Evolutionary conservation across 2,888 invertebrate species (phyloP).

Genomic region (Abrostola tripartita): DNA sequence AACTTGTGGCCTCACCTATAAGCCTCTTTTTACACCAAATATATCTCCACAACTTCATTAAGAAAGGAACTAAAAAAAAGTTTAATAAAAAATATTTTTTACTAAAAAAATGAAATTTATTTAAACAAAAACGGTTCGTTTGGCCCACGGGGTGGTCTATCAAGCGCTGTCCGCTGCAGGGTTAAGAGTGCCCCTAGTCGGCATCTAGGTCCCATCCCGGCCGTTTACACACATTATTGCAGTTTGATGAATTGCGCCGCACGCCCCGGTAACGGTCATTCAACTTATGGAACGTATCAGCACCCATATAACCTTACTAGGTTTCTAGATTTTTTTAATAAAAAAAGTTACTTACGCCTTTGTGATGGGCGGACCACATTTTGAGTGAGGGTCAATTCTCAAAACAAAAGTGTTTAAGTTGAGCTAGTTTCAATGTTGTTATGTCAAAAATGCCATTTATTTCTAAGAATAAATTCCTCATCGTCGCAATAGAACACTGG

Average conservation of each 20-base stretch:
- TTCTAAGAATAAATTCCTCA: no score
- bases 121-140: not conserved
- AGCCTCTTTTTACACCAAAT: not conserved
- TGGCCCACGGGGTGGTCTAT: conserved; percentile 57
- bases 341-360: not conserved
- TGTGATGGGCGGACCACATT: no score
- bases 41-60: not conserved
- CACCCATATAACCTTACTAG: conserved; percentile 25
- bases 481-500: no score
- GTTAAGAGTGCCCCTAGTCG: conserved; percentile 69
- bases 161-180: conserved; percentile 70
- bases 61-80: not conserved
- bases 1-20: not conserved
- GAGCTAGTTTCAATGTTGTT: no score
- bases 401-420: no score
- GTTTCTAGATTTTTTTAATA: conserved; percentile 16
- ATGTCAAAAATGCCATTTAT: no score
- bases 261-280: conserved; percentile 73
- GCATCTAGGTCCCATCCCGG: conserved; percentile 75
- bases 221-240: conserved; percentile 81
- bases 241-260: conserved; percentile 81
- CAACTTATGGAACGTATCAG: conserved; percentile 66
- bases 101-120: no score
- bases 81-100: not conserved
- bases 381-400: no score